Percentiles rank a stretch among this genome's conserved stretches.
These are phyloP conservation scores for Phyllostomus discolor DNA, from an alignment of 2,113 vertebrate species.

Conservation along the genomic window DNA sequence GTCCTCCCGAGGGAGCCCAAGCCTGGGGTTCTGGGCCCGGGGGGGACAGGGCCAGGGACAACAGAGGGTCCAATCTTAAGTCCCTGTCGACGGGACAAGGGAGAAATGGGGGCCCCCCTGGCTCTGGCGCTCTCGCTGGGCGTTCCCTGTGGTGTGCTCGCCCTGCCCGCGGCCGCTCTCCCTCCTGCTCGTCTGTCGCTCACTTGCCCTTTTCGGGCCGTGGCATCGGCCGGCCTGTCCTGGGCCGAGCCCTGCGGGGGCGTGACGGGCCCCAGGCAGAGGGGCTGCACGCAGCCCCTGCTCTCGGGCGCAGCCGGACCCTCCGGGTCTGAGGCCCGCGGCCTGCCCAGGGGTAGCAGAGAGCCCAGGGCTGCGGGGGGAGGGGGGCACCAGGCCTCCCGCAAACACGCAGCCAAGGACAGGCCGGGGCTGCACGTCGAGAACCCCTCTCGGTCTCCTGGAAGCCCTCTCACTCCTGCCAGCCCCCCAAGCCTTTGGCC, in stretches of 20 bases:
- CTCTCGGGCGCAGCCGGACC: neutral
- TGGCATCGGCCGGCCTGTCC: neutral
- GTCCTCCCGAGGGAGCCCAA: neutral
- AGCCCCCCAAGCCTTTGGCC: neutral
- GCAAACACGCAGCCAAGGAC: neutral
- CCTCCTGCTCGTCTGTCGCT: neutral
- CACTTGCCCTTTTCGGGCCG: neutral
- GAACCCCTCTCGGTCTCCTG: neutral
- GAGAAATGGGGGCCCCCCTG: neutral
- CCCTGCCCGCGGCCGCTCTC: neutral
- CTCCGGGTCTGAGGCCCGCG: neutral
- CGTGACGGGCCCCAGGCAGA: neutral
- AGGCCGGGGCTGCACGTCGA: neutral
- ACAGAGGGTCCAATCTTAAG: neutral
- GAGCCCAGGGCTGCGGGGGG: neutral
- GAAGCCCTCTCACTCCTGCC: neutral
- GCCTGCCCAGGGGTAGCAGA: neutral
- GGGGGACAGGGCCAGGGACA: neutral
- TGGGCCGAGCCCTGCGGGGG: neutral
- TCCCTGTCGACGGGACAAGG: neutral
- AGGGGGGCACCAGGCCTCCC: neutral
- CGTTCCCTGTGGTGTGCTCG: too few species aligned
- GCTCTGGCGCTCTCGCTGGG: neutral
- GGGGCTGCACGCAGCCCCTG: neutral
- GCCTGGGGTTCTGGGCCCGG: neutral